These are phyloP conservation scores for Drosophila gaucha DNA, from an alignment of 2,888 invertebrate genomes.

Conservation along the genomic window DNA sequence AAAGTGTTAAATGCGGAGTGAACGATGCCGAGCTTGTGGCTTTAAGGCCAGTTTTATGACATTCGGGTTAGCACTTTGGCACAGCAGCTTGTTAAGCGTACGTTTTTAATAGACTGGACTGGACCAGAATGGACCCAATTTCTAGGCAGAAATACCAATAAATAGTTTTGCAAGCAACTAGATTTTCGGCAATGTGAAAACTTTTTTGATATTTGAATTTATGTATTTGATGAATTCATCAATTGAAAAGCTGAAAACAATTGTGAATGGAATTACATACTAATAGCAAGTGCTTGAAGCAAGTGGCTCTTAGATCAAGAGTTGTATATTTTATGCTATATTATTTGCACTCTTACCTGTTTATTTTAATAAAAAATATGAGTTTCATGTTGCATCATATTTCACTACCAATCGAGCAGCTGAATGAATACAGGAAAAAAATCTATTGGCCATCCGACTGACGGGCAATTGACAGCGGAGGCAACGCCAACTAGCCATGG, in stretches of 20 bases:
- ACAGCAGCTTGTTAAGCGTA: constrained; percentile 42
- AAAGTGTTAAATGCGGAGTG: constrained; percentile 36
- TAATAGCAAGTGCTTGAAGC: background rate
- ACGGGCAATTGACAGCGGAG: constrained; percentile 40
- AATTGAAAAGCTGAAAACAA: no score
- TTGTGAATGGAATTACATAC: no score
- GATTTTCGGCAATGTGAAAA: background rate
- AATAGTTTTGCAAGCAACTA: background rate
- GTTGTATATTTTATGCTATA: no score
- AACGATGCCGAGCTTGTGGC: constrained; percentile 48
- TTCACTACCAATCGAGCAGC: background rate
- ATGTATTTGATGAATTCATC: no score
- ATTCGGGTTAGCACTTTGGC: constrained; percentile 36
- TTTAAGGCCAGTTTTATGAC: constrained; percentile 39
- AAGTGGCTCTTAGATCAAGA: background rate
- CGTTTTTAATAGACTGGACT: constrained; percentile 51
- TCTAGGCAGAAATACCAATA: background rate
- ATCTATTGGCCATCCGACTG: constrained; percentile 19
- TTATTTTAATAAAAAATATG: background rate
- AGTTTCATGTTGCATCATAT: background rate
- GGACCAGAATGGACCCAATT: constrained; percentile 21
- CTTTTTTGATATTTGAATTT: no score
- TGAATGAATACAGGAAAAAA: background rate
- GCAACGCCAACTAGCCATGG: constrained; percentile 43
- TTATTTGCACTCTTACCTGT: no score